Base-by-base conservation (phyloP, 2,113 vertebrate species). In the Myocastor coypus region DNA sequence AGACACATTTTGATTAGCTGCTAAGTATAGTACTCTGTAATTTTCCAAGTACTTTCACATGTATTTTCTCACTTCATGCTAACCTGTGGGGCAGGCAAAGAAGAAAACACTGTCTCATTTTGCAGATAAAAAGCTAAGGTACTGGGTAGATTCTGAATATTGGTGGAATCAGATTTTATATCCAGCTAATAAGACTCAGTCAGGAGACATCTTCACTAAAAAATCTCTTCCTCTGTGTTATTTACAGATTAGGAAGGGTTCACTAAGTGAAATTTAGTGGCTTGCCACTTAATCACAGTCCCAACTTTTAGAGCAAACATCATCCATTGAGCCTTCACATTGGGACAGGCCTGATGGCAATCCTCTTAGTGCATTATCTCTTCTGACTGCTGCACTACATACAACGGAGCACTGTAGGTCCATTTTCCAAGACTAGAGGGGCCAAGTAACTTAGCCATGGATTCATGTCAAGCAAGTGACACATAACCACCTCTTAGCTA, bases 1-100 rank as follows among this genome's bases (percentile, higher is more conserved):
- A 93, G 59, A 75, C 28, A 87, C 46, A 34, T 69, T 92, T 68
- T 87, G 68, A 77, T 89, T 87, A 80, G 63, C n/a, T 78, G 61
- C 52, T 93, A 95, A 92, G 63, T 78, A 89, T 20, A 92, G 14
- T 80, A 46, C 42, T 94, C 80, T 84, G 63, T 96, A 68, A 34
- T 91, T 92, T 92, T 86, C 86, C 73, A 95, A 90, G 78, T 59
- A 57, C 26, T 97, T 92, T 81, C 59, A 46, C 5, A 6, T 63
- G 7, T 87, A 87, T 52, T 55, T 95, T 75, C 42, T 59, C 40
- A 87, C 52, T 91, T 87, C 40, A 40, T 73, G 34, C 20, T n/a
- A 96, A 84, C 26, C 42, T 90, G 17, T 92, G 64, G 32, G 34
- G 83, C 52, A 85, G 59, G 14, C 10, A 82, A 42, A 95, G 40